phyloP scores from a whole-genome alignment of 2,888 invertebrate genomes.

The Cantharis lateralis region DNA sequence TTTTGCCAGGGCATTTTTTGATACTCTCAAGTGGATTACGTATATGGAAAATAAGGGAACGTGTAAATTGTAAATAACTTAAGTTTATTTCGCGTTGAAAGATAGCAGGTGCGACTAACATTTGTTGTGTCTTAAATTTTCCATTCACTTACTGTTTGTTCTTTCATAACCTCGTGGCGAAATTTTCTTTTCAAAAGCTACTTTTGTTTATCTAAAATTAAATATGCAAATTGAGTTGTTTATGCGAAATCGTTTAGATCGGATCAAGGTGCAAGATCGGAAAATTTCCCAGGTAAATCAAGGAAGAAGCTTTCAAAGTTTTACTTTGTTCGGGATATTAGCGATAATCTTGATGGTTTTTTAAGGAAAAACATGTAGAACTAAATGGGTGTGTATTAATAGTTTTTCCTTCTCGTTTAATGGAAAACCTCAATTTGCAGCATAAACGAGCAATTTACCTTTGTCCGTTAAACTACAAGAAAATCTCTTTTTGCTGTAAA shows the following conservation, averaged over 20 bases:
- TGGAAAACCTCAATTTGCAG: neutral
- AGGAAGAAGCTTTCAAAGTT: neutral
- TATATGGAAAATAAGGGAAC: neutral
- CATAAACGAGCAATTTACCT: neutral
- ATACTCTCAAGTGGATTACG: neutral
- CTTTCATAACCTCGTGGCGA: conserved; percentile 5
- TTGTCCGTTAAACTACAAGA: neutral
- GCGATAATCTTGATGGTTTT: neutral
- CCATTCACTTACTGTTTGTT: conserved; percentile 18
- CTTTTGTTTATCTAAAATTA: neutral
- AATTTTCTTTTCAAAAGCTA: neutral
- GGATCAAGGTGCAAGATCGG: neutral
- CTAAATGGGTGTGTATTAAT: neutral
- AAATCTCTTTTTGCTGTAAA: neutral
- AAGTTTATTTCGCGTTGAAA: conserved; percentile 9
- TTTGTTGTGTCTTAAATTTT: conserved; percentile 28
- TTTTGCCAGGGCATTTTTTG: neutral
- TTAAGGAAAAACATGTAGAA: neutral
- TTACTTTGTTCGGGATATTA: neutral
- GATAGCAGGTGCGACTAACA: conserved; percentile 18
- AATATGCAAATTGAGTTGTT: neutral
- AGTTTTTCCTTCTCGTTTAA: neutral
- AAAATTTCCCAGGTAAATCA: neutral
- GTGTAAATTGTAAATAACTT: neutral
- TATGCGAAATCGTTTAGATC: neutral